Evolutionary conservation across 1,140 invertebrate species (phyloP).

Genomic region (Scaptodrosophila lebanonensis): DNA sequence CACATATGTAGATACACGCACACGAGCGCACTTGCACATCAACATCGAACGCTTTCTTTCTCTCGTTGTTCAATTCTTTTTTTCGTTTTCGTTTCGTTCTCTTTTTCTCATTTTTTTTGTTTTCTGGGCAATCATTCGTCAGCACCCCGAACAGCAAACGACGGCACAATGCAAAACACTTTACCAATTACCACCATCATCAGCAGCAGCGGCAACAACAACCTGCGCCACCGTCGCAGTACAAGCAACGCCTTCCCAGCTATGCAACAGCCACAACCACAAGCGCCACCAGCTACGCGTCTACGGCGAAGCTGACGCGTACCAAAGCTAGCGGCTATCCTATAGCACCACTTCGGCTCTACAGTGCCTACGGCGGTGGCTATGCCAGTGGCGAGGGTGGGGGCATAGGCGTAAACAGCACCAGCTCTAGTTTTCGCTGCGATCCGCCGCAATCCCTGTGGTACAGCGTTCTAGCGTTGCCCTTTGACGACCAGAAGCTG

Average conservation of each 20-base stretch:
- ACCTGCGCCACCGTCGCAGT: conserved; percentile 10
- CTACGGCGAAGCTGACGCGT: conserved; percentile 56
- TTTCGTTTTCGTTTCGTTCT: conserved; percentile 59
- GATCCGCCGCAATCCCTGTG: conserved; percentile 84
- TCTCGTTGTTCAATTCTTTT: conserved; percentile 73
- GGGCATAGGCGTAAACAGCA: conserved; percentile 9
- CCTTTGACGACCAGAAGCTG: conserved; percentile 93
- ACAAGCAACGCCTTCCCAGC: conserved; percentile 39
- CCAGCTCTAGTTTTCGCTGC: conserved; percentile 42
- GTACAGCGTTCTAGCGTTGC: conserved; percentile 92
- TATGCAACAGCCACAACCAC: conserved; percentile 64
- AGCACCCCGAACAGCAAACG: conserved; percentile 77
- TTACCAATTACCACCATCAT: conserved; percentile 62
- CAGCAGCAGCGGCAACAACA: conserved; percentile 9
- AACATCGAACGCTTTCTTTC: conserved; percentile 67
- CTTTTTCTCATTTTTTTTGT: conserved; percentile 56
- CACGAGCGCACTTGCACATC: conserved; percentile 35
- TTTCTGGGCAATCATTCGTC: conserved; percentile 51
- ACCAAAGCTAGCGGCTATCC: conserved; percentile 25
- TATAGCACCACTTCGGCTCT: conserved; percentile 36
- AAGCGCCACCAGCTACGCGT: conserved; percentile 61
- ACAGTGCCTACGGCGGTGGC: too few relatives aligned
- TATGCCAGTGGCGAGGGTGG: conserved; percentile 10
- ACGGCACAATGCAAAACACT: conserved; percentile 76
- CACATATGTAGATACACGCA: too few relatives aligned